Conservation (phyloP, 2,888 invertebrate genomes). For the Coecobrya sp. region DNA sequence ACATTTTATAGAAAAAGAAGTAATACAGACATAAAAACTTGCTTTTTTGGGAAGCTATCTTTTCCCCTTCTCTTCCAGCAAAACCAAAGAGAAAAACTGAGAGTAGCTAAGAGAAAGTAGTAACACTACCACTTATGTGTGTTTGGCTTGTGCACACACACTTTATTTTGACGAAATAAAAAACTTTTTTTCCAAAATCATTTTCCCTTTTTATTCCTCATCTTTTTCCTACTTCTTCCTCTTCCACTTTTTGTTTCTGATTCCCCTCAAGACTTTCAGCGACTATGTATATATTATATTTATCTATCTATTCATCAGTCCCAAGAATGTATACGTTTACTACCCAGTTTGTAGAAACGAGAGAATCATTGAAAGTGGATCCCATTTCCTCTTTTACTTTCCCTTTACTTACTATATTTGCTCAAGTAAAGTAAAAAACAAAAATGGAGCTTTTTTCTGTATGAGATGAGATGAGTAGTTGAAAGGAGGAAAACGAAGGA, state of each 20-base stretch:
- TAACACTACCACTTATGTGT: not conserved
- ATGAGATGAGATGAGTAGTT: conserved; percentile 23
- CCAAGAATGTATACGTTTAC: not conserved
- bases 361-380: conserved; percentile 34
- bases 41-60: not conserved
- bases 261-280: conserved; percentile 60
- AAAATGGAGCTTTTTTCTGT: not conserved
- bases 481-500: conserved; percentile 2
- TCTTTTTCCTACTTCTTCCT: conserved; percentile 19
- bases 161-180: conserved; percentile 33
- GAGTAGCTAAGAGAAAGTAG: not conserved
- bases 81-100: not conserved
- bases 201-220: conserved; percentile 61
- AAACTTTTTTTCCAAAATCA: conserved; percentile 50
- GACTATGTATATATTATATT: not conserved
- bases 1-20: not conserved
- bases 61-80: not conserved
- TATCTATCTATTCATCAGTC: conserved; percentile 27
- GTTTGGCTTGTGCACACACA: conserved; percentile 30
- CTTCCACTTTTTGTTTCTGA: conserved; percentile 4
- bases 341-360: not conserved
- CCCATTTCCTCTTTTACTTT: conserved; percentile 63
- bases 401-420: conserved; percentile 52
- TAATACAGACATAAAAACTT: not conserved
- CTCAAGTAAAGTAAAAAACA: conserved; percentile 64